phyloP scores from a whole-genome alignment of 2,113 vertebrate species.

The Laticauda laticaudata region DNA sequence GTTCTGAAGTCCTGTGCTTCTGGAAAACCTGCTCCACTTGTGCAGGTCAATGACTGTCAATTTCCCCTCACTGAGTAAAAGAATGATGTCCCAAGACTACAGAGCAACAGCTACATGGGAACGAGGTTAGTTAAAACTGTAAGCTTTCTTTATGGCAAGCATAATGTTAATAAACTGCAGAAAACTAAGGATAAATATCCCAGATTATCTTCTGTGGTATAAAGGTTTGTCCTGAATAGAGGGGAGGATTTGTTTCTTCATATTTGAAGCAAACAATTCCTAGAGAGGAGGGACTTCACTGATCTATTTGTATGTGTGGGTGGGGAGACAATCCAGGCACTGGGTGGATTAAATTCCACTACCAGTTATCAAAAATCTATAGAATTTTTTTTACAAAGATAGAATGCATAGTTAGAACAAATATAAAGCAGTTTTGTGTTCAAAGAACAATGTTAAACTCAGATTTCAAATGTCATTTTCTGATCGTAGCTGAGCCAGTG shows the following conservation, averaged over 20 bases:
- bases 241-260: background rate
- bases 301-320: background rate
- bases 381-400: background rate
- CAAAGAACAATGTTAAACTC: background rate
- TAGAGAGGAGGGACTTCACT: background rate
- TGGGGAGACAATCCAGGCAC: background rate
- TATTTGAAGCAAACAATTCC: background rate
- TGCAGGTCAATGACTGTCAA: constrained; percentile 75
- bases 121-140: constrained; percentile 76
- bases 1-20: constrained; percentile 76
- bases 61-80: constrained; percentile 72
- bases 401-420: background rate
- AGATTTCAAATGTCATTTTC: too few species aligned
- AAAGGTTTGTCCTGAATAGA: background rate
- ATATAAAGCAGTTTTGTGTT: background rate
- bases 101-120: constrained; percentile 77
- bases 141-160: background rate
- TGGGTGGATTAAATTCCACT: background rate
- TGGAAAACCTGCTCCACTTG: constrained; percentile 83
- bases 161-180: background rate
- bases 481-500: background rate
- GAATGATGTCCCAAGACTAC: constrained; percentile 78
- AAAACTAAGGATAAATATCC: background rate
- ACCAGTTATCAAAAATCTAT: background rate
- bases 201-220: background rate